A percentile compares a stretch with the other conserved stretches of the same genome.
Conservation (phyloP, 2,888 invertebrate genomes). For the Keiferia lycopersicella region DNA sequence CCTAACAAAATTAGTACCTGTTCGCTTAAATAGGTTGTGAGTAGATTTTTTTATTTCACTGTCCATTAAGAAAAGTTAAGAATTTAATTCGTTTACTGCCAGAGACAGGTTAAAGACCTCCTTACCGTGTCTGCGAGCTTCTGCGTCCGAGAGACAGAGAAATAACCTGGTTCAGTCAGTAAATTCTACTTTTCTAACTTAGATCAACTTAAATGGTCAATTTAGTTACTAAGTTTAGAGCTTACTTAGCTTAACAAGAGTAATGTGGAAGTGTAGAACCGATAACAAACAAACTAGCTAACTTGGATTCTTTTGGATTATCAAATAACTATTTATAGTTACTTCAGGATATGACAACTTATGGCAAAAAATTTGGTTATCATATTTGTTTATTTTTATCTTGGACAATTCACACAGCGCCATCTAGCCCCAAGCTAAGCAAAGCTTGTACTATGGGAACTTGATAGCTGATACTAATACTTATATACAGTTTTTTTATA, state of each 20-base stretch:
- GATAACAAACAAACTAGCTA: too few species aligned
- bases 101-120: conserved; percentile 19
- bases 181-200: conserved; percentile 3
- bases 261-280: too few species aligned
- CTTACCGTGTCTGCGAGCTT: conserved; percentile 2
- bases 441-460: too few species aligned
- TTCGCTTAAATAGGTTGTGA: neutral
- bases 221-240: neutral
- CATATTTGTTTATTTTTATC: too few species aligned
- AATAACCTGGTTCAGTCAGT: neutral
- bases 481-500: too few species aligned
- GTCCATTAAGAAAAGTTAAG: conserved; percentile 17
- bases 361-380: too few species aligned
- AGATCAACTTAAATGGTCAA: neutral
- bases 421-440: too few species aligned
- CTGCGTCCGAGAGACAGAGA: neutral
- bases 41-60: conserved; percentile 13
- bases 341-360: too few species aligned
- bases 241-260: neutral
- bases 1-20: neutral
- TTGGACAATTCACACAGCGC: too few species aligned
- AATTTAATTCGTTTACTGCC: conserved; percentile 16
- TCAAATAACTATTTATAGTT: too few species aligned
- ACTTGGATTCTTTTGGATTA: too few species aligned
- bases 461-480: too few species aligned